A percentile compares a stretch with the other conserved stretches of the same genome.
Evolutionary conservation across 2,113 vertebrate genomes (phyloP).

Genomic region (Amazona guildingii): DNA sequence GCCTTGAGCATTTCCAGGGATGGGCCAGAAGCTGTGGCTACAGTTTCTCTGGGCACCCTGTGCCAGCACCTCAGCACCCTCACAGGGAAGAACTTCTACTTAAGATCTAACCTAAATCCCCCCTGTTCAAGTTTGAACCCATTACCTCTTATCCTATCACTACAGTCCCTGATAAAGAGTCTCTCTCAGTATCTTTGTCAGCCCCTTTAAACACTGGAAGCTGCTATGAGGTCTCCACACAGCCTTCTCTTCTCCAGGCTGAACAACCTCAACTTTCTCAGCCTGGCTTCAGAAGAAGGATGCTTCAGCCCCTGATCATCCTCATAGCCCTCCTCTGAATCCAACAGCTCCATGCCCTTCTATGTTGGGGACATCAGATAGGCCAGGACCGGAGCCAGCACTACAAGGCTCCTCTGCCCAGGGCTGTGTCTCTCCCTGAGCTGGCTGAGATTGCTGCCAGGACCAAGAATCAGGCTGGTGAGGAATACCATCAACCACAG

Average conservation of each 20-base stretch:
- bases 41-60: neutral
- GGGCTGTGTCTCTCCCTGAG: neutral
- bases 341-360: neutral
- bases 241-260: neutral
- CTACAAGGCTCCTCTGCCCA: neutral
- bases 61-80: neutral
- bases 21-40: neutral
- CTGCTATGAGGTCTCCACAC: neutral
- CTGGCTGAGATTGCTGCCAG: neutral
- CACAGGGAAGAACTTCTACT: neutral
- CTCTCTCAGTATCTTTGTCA: neutral
- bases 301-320: neutral
- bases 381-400: neutral
- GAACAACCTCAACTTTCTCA: neutral
- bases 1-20: neutral
- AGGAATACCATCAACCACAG: constrained; percentile 25
- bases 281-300: neutral
- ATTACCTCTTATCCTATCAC: neutral
- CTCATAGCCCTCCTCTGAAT: neutral
- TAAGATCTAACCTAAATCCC: neutral
- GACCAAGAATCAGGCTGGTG: neutral
- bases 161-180: neutral
- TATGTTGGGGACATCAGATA: neutral
- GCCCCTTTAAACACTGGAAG: neutral
- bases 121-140: neutral